These are phyloP conservation scores for Prochilodus magdalenae DNA, from an alignment of 2,113 vertebrate genomes.

Conservation along the genomic window DNA sequence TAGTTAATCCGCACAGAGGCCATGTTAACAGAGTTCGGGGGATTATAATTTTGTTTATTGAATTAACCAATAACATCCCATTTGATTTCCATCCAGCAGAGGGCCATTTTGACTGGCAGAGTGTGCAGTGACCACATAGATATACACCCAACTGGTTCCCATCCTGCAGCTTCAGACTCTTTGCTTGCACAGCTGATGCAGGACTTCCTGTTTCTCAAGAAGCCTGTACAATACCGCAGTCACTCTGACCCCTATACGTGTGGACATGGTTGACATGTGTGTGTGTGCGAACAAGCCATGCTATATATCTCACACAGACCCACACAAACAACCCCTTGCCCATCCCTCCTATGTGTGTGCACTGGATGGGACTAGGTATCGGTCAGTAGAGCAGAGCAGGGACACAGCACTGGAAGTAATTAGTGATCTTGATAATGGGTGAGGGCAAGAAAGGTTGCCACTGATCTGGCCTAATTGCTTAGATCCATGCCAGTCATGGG, in stretches of 20 bases:
- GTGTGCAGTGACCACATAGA: too few relatives aligned
- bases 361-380: constrained; percentile 49
- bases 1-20: too few relatives aligned
- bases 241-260: not conserved
- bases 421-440: constrained; percentile 82
- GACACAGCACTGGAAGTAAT: constrained; percentile 76
- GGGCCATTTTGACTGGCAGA: too few relatives aligned
- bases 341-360: constrained; percentile 52
- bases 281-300: not conserved
- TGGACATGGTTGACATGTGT: too few relatives aligned
- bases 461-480: constrained; percentile 80
- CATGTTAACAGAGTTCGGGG: too few relatives aligned
- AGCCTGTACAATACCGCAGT: too few relatives aligned
- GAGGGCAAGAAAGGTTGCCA: constrained; percentile 74
- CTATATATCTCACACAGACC: not conserved
- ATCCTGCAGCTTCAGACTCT: not conserved
- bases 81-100: too few relatives aligned
- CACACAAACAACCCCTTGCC: constrained; percentile 45
- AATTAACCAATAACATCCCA: too few relatives aligned
- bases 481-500: constrained; percentile 73
- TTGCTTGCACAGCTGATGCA: not conserved
- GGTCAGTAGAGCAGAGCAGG: constrained; percentile 59
- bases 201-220: not conserved
- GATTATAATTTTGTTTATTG: too few relatives aligned
- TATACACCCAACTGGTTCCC: too few relatives aligned